A percentile compares a stretch with the other conserved stretches of the same genome.
Evolutionary conservation across 2,113 vertebrate genomes (phyloP).

Genomic region (Lepus europaeus): DNA sequence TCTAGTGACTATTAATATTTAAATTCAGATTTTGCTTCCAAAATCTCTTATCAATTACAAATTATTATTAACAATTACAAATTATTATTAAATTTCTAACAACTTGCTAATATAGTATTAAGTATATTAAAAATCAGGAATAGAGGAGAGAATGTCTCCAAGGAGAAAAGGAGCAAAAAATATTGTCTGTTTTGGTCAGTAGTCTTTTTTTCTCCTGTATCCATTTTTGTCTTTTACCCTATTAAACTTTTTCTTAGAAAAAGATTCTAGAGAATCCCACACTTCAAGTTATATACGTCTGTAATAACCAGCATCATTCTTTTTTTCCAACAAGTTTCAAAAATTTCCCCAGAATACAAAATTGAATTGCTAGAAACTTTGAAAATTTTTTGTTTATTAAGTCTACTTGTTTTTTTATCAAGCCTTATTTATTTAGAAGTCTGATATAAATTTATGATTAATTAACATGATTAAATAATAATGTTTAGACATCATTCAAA

Average conservation of each 20-base stretch:
- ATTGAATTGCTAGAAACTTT: conserved; percentile 6
- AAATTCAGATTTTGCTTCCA: neutral
- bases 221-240: neutral
- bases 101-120: neutral
- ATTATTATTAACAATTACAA: neutral
- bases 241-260: neutral
- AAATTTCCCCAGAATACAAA: neutral
- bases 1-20: neutral
- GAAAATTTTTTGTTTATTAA: neutral
- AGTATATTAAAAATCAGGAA: neutral
- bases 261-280: neutral
- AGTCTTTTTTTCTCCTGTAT: neutral
- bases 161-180: neutral
- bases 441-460: neutral
- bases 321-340: neutral
- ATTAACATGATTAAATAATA: neutral
- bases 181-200: neutral
- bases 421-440: neutral
- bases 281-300: neutral
- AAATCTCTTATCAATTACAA: neutral
- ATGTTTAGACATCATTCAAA: neutral
- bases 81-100: neutral
- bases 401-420: neutral
- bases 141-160: neutral
- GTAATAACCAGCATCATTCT: neutral